Base-by-base conservation (phyloP, 2,888 invertebrate genomes). In the Nasonovia ribisnigri region DNA sequence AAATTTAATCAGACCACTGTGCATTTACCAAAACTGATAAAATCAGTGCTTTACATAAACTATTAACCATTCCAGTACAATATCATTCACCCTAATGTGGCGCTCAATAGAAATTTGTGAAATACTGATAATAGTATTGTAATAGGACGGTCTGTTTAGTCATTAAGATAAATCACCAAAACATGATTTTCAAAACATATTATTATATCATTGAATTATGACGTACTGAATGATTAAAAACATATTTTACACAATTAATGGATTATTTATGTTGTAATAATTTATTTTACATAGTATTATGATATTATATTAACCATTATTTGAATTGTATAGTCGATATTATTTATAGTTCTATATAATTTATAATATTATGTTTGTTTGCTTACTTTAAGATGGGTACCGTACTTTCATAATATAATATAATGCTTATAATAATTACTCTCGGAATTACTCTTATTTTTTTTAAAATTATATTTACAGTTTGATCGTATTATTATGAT, bases 31-130 rank as follows among this genome's bases (percentile, higher is more conserved):
- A 36, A 77, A 77, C 46, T n/a, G 87, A 87, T 48, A 87, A 29
- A 87, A 87, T 87, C 87, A 48, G 48, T 87, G 48, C n/a, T 87
- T n/a, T 48, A 87, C n/a, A 48, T 87, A n/a, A n/a, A 87, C 87
- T 87, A 87, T 51, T 51, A n/a, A 48, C 87, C 3, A 87, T 48
- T 36, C 48, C 24, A 51, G 87, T 48, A 8, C 48, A 48, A 77
- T 77, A 77, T 77, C 20, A 77, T 42, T 77, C 36, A 36, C 36
- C 8, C 77, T 77, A 87, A 87, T 87, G 87, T 43, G 48, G n/a
- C 3, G 36, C 87, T 51, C 51, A 88, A 88, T 88, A 88, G 51
- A 88, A 88, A 51, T 88, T 88, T 51, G 36, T 54, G 36, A 88
- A 88, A 51, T 51, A 88, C 36, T 51, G 88, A 88, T 51, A 10